Evolutionary conservation across 2,888 invertebrate genomes (phyloP).

Genomic region (Nephrotoma flavescens): DNA sequence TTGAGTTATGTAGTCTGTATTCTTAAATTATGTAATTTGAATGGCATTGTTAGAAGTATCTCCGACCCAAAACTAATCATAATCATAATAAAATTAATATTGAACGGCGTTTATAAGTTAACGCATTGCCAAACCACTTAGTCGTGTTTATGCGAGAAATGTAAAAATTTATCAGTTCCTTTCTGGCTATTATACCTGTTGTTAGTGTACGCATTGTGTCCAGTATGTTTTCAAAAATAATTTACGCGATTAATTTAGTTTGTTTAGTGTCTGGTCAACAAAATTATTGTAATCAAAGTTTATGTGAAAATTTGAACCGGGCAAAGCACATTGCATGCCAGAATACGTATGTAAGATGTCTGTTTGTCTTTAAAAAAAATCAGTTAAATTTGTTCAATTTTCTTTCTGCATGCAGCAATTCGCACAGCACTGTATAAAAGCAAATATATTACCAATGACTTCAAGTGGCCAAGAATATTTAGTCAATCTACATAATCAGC

Average conservation of each 20-base stretch:
- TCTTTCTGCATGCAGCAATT: background rate
- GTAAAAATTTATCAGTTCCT: background rate
- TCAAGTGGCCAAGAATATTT: background rate
- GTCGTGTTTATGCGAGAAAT: background rate
- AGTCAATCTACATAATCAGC: background rate
- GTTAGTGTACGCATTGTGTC: background rate
- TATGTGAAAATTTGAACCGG: background rate
- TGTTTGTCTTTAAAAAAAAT: background rate
- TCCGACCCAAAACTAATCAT: too few relatives aligned
- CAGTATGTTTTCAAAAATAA: background rate
- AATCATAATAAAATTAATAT: too few relatives aligned
- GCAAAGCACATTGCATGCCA: background rate
- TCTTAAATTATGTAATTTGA: background rate
- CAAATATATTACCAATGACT: background rate
- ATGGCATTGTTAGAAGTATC: background rate
- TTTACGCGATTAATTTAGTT: background rate
- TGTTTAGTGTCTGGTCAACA: background rate
- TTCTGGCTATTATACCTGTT: background rate
- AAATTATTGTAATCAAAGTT: background rate
- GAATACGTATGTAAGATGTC: background rate
- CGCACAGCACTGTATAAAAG: background rate
- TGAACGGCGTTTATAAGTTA: background rate
- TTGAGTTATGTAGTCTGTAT: background rate
- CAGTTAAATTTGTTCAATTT: background rate
- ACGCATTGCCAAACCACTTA: background rate